phyloP scores from a whole-genome alignment of 1,140 invertebrate genomes.

The Harpegnathos saltator region DNA sequence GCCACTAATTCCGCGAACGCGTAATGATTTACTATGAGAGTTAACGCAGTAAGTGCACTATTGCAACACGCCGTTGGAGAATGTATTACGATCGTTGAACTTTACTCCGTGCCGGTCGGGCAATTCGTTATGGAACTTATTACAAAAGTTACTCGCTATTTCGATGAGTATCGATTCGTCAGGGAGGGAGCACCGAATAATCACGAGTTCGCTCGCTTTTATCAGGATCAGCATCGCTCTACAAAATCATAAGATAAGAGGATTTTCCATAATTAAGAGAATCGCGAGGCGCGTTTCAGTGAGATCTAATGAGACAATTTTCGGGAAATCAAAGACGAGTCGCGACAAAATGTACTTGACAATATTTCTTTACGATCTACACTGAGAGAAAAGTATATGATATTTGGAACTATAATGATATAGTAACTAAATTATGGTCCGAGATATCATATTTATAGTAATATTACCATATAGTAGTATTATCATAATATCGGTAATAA shows the following conservation, averaged over 20 bases:
- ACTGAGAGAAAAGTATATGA: too few relatives aligned
- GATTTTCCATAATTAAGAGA: not conserved
- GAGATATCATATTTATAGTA: too few relatives aligned
- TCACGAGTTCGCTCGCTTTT: not conserved
- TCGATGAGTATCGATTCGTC: too few relatives aligned
- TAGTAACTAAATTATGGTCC: too few relatives aligned
- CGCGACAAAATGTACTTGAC: not conserved
- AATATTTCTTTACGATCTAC: constrained; percentile 21
- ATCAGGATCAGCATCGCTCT: not conserved
- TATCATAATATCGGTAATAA: too few relatives aligned
- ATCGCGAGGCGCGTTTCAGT: not conserved
- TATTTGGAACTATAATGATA: too few relatives aligned
- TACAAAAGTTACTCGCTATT: not conserved
- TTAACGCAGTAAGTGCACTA: constrained; percentile 18
- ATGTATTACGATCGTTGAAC: constrained; percentile 16
- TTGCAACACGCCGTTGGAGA: constrained; percentile 9
- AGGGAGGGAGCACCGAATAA: not conserved
- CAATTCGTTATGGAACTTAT: not conserved
- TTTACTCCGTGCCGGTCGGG: not conserved
- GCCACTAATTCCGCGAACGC: constrained; percentile 10
- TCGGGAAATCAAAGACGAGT: not conserved
- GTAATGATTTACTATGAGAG: constrained; percentile 46
- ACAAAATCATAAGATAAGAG: not conserved
- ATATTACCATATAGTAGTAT: too few relatives aligned
- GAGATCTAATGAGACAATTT: not conserved